These are phyloP conservation scores for Phoronis australis DNA, from an alignment of 2,888 invertebrate genomes.

Conservation along the genomic window DNA sequence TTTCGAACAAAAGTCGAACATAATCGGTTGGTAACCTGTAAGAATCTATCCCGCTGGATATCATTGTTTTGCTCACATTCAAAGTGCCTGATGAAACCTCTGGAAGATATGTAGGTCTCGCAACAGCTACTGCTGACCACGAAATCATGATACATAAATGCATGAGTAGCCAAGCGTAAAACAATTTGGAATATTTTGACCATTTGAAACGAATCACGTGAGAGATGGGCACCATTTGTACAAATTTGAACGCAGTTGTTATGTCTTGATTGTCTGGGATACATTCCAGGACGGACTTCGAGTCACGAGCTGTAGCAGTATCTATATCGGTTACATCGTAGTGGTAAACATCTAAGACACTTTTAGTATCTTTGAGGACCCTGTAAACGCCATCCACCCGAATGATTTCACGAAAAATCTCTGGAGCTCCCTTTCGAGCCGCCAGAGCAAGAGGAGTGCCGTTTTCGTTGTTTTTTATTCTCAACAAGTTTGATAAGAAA, in stretches of 20 bases:
- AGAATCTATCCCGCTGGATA: no score
- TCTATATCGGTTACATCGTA: constrained; percentile 35
- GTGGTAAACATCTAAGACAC: constrained; percentile 27
- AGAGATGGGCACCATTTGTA: constrained; percentile 21
- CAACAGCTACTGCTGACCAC: no score
- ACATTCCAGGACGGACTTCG: constrained; percentile 26
- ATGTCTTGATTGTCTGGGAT: constrained; percentile 7
- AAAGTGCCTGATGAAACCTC: no score
- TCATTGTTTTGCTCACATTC: no score
- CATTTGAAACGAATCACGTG: constrained; percentile 28
- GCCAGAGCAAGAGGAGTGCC: not conserved
- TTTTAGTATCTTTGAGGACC: constrained; percentile 27
- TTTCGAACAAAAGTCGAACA: no score
- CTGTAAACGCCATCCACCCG: constrained; percentile 25
- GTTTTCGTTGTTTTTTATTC: not conserved
- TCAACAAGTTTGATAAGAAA: not conserved
- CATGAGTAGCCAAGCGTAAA: constrained; percentile 21
- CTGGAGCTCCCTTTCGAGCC: not conserved
- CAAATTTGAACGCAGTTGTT: constrained; percentile 24
- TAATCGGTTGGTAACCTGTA: no score
- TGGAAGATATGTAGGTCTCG: no score
- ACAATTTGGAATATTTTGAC: constrained; percentile 17
- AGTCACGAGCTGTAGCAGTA: constrained; percentile 5
- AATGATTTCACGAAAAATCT: constrained; percentile 23
- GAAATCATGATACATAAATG: constrained; percentile 25